phyloP scores from a whole-genome alignment of 2,113 vertebrate species.

The Ptychochromis oligacanthus region DNA sequence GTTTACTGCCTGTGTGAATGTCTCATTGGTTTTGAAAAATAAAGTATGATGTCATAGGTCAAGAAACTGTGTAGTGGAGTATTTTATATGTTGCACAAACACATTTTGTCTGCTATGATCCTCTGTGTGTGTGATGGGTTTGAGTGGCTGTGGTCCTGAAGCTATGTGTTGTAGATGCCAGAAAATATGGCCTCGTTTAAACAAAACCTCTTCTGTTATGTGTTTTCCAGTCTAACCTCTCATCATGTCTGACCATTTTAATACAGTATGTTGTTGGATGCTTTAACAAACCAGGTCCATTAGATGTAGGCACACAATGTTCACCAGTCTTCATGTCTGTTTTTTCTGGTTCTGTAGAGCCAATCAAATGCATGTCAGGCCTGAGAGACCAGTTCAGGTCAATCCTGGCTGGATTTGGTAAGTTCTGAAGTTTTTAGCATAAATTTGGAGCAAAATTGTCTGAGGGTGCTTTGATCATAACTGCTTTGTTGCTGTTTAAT shows the following conservation, averaged over 20 bases:
- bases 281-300: neutral
- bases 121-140: neutral
- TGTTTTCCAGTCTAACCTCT: neutral
- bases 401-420: slow-evolving; percentile 80
- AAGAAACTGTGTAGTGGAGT: slow-evolving; percentile 23
- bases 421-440: slow-evolving; percentile 35
- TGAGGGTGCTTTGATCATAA: neutral
- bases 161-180: fast-evolving
- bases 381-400: slow-evolving; percentile 68
- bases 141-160: slow-evolving; percentile 1
- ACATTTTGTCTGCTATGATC: neutral
- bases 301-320: neutral
- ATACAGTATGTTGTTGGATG: neutral
- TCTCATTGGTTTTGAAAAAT: slow-evolving; percentile 1
- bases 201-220: neutral
- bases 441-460: neutral
- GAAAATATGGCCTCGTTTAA: neutral
- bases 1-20: slow-evolving; percentile 5
- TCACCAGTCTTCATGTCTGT: slow-evolving; percentile 24
- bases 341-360: slow-evolving; percentile 61
- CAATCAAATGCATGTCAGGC: slow-evolving; percentile 55
- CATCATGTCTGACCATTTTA: neutral
- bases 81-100: slow-evolving; percentile 8
- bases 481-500: slow-evolving; percentile 17
- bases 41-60: neutral